Base-by-base conservation (phyloP, 2,888 invertebrate species). In the Limenitis arthemis region DNA sequence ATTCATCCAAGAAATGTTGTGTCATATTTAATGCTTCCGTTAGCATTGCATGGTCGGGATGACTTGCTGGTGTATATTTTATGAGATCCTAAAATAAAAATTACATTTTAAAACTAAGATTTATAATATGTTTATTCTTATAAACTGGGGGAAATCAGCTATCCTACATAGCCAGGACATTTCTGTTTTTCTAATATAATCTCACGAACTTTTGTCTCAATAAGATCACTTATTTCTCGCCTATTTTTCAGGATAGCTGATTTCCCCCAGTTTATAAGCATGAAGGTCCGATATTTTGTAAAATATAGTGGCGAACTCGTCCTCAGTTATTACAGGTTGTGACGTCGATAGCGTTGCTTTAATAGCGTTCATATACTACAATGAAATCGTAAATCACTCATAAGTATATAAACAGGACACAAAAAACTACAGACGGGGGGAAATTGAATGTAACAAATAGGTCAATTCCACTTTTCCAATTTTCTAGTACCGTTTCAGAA, bases 211-310 rank as follows among this genome's bases (percentile, higher is more conserved):
- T 56, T 31, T 32, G n/a, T n/a, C n/a, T n/a, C n/a, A n/a, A n/a
- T n/a, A n/a, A n/a, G n/a, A n/a, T n/a, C n/a, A n/a, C n/a, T n/a
- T n/a, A n/a, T n/a, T n/a, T n/a, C n/a, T n/a, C n/a, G n/a, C n/a
- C n/a, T n/a, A n/a, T n/a, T n/a, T n/a, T n/a, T n/a, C n/a, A n/a
- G 20, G 20, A 20, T 20, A 20, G n/a, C 20, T 1, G 20, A 4
- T 20, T 20, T 20, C 4, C 20, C 20, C 20, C 20, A 20, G 20
- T 20, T 20, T 20, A 20, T 20, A 20, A 20, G 20, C n/a, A n/a
- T n/a, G 93, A 44, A 97, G 86, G 66, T 97, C 95, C 1, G 95
- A 94, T 75, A 97, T 95, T 83, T 96, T 95, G 75, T 94, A 96
- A 80, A 97, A 97, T 73, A 97, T 97, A 6, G 93, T 93, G 61